Conservation (phyloP, 2,797 vertebrate species). For the Glyptemys insculpta region DNA sequence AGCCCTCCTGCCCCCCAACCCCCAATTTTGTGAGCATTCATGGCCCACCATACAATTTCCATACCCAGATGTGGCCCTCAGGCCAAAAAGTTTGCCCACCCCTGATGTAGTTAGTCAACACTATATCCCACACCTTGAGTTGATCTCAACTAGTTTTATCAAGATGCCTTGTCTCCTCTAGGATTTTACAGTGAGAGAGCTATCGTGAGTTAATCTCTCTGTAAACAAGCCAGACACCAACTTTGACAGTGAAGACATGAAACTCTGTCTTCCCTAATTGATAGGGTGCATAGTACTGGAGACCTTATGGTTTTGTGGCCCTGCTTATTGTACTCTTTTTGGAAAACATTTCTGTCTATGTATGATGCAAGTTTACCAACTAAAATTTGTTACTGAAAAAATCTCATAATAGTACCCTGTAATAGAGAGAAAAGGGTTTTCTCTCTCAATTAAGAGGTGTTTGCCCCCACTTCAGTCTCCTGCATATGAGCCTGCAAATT, state of each 20-base stretch:
- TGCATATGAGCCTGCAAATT: neutral
- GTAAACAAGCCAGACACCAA: neutral
- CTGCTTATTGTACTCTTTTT: neutral
- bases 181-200: neutral
- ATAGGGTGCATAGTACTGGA: neutral
- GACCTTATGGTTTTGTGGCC: neutral
- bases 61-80: too few relatives aligned
- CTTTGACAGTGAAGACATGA: neutral
- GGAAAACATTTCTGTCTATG: neutral
- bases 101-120: neutral
- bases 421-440: neutral
- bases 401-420: neutral
- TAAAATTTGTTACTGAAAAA: neutral
- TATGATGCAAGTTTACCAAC: neutral
- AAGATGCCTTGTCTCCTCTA: neutral
- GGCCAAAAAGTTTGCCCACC: too few relatives aligned
- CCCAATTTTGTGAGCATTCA: too few relatives aligned
- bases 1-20: too few relatives aligned
- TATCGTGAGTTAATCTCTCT: neutral
- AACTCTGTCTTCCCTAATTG: neutral
- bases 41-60: too few relatives aligned
- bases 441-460: neutral
- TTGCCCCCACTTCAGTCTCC: neutral
- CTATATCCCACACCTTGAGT: neutral
- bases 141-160: neutral